Conservation (phyloP, 2,797 vertebrate genomes). For the Poeciliopsis infans region DNA sequence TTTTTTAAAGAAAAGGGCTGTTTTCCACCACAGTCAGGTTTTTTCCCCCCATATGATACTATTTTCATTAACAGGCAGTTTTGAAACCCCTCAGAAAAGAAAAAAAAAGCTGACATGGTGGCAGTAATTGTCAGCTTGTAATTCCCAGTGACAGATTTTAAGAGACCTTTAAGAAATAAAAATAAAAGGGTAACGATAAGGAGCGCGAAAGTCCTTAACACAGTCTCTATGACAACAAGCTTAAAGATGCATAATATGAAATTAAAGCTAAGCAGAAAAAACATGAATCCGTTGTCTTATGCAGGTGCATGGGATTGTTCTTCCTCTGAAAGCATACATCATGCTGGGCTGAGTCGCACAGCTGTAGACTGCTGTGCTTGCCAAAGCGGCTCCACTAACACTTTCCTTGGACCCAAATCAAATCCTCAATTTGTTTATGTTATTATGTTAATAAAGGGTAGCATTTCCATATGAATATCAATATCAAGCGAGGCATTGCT, state of each 20-base stretch:
- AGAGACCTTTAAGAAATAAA: constrained; percentile 24
- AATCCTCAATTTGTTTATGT: constrained; percentile 81
- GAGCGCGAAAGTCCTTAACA: constrained; percentile 35
- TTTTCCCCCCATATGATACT: constrained; percentile 25
- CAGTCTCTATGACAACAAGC: constrained; percentile 71
- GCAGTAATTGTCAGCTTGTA: constrained; percentile 56
- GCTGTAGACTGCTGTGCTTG: constrained; percentile 64
- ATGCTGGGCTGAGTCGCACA: constrained; percentile 56
- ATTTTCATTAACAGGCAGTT: constrained; percentile 55
- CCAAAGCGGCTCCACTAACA: constrained; percentile 62
- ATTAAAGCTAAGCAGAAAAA: constrained; percentile 25
- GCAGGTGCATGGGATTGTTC: constrained; percentile 43
- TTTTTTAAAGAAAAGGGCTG: constrained; percentile 6
- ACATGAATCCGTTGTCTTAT: background rate
- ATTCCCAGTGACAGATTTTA: constrained; percentile 48
- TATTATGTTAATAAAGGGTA: constrained; percentile 82
- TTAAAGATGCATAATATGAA: constrained; percentile 57
- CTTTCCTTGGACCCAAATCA: constrained; percentile 72
- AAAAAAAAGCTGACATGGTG: constrained; percentile 38
- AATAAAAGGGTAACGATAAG: constrained; percentile 14
- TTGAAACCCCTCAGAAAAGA: constrained; percentile 28
- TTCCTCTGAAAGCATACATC: constrained; percentile 39
- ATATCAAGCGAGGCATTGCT: constrained; percentile 64
- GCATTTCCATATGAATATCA: constrained; percentile 83
- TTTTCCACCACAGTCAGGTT: constrained; percentile 17